Percentiles rank a stretch among this genome's conserved stretches.
Conservation (phyloP, 2,113 vertebrate genomes). For the Plecturocebus donacophilus region DNA sequence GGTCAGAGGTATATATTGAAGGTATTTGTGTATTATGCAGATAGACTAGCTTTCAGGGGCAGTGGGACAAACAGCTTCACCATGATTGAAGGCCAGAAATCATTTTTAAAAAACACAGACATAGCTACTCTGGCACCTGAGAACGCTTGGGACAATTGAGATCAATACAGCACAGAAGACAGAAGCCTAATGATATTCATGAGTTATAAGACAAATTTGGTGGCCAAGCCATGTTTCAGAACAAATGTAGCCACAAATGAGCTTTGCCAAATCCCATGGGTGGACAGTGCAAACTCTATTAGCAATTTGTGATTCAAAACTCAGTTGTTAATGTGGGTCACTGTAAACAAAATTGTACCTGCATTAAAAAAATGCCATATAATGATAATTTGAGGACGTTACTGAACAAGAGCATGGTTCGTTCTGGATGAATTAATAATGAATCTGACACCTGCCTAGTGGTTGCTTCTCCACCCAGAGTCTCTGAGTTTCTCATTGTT, state of each 20-base stretch:
- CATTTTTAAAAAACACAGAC: constrained; percentile 64
- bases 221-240: constrained; percentile 45
- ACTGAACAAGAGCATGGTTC: neutral
- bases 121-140: constrained; percentile 60
- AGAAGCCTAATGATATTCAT: constrained; percentile 74
- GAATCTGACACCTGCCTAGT: neutral
- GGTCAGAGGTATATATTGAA: constrained; percentile 68
- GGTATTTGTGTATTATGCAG: neutral
- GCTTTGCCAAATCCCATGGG: constrained; percentile 29
- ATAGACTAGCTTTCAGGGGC: constrained; percentile 52
- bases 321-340: neutral
- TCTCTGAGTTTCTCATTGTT: neutral
- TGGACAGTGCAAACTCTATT: constrained; percentile 37
- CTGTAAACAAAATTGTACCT: constrained; percentile 43
- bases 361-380: neutral
- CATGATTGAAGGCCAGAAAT: neutral
- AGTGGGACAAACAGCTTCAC: constrained; percentile 17
- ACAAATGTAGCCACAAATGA: constrained; percentile 64
- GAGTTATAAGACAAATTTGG: constrained; percentile 73
- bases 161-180: constrained; percentile 68
- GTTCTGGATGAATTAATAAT: constrained; percentile 28
- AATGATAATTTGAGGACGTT: neutral
- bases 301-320: constrained; percentile 37
- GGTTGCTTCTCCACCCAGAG: neutral
- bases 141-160: constrained; percentile 55